phyloP scores from a whole-genome alignment of 2,888 invertebrate genomes.

The Caenorhabditis imperialis region DNA sequence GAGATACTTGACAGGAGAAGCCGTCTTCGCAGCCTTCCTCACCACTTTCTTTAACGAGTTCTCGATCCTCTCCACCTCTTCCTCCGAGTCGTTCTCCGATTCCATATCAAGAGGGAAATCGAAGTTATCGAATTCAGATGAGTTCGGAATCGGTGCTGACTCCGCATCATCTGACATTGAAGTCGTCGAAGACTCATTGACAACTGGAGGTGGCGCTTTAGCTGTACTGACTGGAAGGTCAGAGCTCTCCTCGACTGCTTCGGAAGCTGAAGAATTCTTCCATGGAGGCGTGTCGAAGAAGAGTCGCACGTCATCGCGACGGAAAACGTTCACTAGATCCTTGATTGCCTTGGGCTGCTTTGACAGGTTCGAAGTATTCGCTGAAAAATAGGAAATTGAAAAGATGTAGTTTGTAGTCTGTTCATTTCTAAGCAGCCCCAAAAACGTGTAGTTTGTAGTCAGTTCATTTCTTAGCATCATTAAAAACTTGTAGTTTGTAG shows the following conservation, averaged over 20 bases:
- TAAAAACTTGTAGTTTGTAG: constrained; percentile 2
- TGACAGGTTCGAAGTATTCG: background rate
- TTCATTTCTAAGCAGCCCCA: too few species aligned
- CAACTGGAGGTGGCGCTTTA: too few species aligned
- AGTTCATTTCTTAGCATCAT: too few species aligned
- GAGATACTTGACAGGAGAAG: background rate
- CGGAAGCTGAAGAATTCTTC: constrained; percentile 6
- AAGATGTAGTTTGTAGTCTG: too few species aligned
- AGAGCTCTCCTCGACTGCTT: background rate
- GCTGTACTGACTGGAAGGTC: background rate
- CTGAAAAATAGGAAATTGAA: constrained; percentile 25
- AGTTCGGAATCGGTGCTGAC: background rate
- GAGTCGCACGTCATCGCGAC: constrained; percentile 36
- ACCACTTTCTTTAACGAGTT: background rate
- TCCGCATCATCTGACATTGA: background rate
- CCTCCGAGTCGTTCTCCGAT: too few species aligned
- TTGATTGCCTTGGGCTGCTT: constrained; percentile 8
- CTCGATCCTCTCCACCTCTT: background rate
- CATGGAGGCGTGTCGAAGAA: constrained; percentile 27
- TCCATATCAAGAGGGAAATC: background rate
- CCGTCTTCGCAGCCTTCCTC: background rate
- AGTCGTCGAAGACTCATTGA: too few species aligned
- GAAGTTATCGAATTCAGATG: background rate
- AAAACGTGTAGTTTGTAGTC: too few species aligned
- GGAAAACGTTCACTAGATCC: constrained; percentile 28